Conservation (phyloP, 2,113 vertebrate species). For the Natator depressus region DNA sequence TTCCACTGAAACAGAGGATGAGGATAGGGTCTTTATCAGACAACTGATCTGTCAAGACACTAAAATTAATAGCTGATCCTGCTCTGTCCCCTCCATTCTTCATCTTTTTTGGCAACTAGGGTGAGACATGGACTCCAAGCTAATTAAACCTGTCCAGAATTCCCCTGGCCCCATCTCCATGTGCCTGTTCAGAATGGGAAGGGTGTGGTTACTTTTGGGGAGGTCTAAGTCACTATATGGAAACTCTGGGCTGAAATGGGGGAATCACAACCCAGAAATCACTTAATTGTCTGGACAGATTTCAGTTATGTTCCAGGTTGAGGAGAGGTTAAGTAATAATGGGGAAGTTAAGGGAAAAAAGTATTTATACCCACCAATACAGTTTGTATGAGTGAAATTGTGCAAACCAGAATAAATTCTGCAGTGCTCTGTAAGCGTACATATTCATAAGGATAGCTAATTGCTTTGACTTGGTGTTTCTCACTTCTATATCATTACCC, state of each 20-base stretch:
- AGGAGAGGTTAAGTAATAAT: neutral
- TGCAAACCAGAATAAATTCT: neutral
- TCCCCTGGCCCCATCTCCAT: neutral
- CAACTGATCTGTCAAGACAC: neutral
- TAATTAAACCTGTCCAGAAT: neutral
- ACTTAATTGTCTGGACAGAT: neutral
- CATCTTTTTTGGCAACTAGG: neutral
- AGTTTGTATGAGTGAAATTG: neutral
- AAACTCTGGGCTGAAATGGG: neutral
- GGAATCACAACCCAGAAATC: neutral
- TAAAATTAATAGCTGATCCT: neutral
- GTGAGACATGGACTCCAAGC: neutral
- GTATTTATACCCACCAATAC: accelerated
- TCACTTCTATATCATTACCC: neutral
- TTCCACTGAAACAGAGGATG: slow-evolving; percentile 75
- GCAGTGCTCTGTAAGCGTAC: neutral
- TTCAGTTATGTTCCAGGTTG: neutral
- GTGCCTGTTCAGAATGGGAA: neutral
- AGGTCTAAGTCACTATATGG: neutral
- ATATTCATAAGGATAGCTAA: neutral
- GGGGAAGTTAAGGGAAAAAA: neutral
- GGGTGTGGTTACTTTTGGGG: neutral
- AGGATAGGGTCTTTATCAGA: neutral
- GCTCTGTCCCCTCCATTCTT: neutral
- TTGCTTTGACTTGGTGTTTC: neutral